Base-by-base conservation (phyloP, 2,888 invertebrate genomes). In the Hofmannophila pseudospretella region DNA sequence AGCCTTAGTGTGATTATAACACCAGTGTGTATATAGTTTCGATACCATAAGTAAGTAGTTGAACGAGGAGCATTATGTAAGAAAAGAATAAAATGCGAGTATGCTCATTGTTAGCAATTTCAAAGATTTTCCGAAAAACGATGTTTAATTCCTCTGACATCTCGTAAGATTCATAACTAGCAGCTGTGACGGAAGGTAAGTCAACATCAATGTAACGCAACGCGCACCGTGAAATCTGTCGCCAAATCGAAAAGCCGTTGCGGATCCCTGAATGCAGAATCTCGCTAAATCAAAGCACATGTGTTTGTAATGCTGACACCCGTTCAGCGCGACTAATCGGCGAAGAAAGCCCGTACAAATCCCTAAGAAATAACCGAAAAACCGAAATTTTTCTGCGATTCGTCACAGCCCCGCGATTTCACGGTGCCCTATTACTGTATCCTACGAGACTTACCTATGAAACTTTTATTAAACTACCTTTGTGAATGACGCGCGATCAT, bases 351-450 rank as follows among this genome's bases (percentile, higher is more conserved):
- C 86, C 85, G 84, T 87, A 77, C 77, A 86, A 88, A 88, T 87
- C 79, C 73, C 61, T 77, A 84, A 87, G 88, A 87, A 87, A 86
- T 81, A 82, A 87, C 85, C 88, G 87, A 86, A 81, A 86, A 88
- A 88, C 88, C 87, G 79, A 80, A 81, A 87, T 85, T 84, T 86
- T 87, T 84, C 85, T 78, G 85, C 84, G 67, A 87, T 88, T 88
- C 81, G 88, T 63, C 67, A 70, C 85, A 72, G 66, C 51, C 48
- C 51, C 50, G 50, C 67, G 81, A 86, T 86, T 86, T 84, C 82
- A 84, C 77, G 84, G 76, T 68, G 49, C 69, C 73, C 74, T 78
- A 75, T 81, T 79, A 71, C 72, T 49, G 62, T 50, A 58, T 74
- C 74, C 73, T 65, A 59, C 60, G 49, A 45, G 39, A 47, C 39